Percentiles rank a stretch among this genome's conserved stretches.
Evolutionary conservation across 2,797 vertebrate genomes (phyloP).

Genomic region (Amblyopsis hoosieri): DNA sequence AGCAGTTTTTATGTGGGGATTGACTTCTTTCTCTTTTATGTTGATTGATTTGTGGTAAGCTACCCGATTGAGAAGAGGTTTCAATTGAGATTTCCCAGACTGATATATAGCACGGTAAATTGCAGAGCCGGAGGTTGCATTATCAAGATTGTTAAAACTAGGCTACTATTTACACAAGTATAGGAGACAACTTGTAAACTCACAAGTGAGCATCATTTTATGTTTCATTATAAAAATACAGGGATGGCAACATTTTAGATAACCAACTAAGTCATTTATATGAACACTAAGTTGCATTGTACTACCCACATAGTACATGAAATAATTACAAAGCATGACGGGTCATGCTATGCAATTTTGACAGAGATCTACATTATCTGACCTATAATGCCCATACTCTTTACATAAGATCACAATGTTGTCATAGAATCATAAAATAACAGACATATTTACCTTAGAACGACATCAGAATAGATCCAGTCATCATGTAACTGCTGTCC

Average conservation of each 20-base stretch:
- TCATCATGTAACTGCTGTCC: slow-evolving; percentile 63
- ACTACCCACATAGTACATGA: background rate
- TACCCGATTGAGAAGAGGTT: too few relatives aligned
- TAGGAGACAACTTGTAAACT: background rate
- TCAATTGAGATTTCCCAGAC: too few relatives aligned
- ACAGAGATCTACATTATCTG: slow-evolving; percentile 5
- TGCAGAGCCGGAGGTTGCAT: too few relatives aligned
- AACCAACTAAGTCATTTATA: background rate
- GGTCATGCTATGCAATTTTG: background rate
- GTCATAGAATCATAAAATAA: slow-evolving; percentile 1
- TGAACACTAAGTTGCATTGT: too few relatives aligned
- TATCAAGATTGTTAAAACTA: background rate
- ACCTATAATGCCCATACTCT: slow-evolving; percentile 3
- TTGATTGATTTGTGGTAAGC: too few relatives aligned
- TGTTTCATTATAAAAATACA: background rate
- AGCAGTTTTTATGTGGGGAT: too few relatives aligned
- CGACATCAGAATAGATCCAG: slow-evolving; percentile 47
- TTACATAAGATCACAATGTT: slow-evolving; percentile 1
- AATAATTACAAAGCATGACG: background rate
- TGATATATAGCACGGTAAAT: too few relatives aligned
- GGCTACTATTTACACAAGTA: background rate
- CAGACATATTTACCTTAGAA: slow-evolving; percentile 69
- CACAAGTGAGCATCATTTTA: background rate
- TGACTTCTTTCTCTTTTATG: too few relatives aligned
- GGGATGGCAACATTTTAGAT: background rate